These are phyloP conservation scores for Mesitornis unicolor DNA, from an alignment of 2,113 vertebrate genomes.

Conservation along the genomic window DNA sequence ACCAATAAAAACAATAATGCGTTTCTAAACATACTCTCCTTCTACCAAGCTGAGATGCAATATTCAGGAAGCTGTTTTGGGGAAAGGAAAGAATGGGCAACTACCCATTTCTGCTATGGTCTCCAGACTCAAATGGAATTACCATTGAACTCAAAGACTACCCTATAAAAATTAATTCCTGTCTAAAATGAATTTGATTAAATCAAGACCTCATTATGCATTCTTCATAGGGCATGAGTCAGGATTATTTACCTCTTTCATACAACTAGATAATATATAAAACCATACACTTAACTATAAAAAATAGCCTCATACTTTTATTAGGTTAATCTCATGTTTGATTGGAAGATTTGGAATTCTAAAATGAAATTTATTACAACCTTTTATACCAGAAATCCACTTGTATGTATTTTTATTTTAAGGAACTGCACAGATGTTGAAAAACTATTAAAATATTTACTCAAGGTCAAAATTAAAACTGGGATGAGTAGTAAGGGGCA, in stretches of 20 bases:
- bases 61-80: constrained; percentile 46
- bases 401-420: neutral
- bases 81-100: constrained; percentile 56
- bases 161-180: constrained; percentile 77
- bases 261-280: constrained; percentile 67
- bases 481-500: neutral
- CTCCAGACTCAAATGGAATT: constrained; percentile 79
- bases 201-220: constrained; percentile 73
- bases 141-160: constrained; percentile 73
- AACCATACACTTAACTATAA: constrained; percentile 60
- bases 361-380: neutral
- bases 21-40: constrained; percentile 72
- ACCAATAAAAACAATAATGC: constrained; percentile 82
- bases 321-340: constrained; percentile 10
- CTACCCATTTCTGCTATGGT: constrained; percentile 64
- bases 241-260: constrained; percentile 71
- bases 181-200: constrained; percentile 77
- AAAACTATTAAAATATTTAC: neutral
- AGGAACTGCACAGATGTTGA: neutral
- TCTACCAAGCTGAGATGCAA: constrained; percentile 49
- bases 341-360: neutral
- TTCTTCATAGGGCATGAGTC: constrained; percentile 68
- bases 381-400: neutral
- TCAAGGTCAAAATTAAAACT: neutral
- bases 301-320: constrained; percentile 61